Percentiles rank a stretch among this genome's conserved stretches.
phyloP scores from a whole-genome alignment of 1,140 invertebrate genomes.

The Hycleus cichorii region DNA sequence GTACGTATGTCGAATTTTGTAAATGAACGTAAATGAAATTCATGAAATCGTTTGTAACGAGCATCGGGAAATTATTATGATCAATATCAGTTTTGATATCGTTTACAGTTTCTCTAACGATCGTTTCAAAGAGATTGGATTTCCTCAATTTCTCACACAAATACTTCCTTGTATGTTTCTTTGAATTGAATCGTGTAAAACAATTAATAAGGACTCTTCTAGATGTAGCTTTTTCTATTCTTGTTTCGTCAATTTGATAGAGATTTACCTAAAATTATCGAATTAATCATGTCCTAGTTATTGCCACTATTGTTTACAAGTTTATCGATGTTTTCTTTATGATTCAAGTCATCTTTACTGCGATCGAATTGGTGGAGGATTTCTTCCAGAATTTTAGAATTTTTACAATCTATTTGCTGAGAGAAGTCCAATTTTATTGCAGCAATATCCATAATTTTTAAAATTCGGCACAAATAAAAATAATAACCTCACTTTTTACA shows the following conservation, averaged over 20 bases:
- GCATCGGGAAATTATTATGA: background rate
- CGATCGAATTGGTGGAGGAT: background rate
- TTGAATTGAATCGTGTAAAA: background rate
- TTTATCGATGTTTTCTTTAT: slow-evolving; percentile 1
- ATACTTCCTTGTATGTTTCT: slow-evolving; percentile 3
- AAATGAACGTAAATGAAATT: background rate
- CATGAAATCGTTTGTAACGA: background rate
- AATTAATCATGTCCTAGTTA: background rate
- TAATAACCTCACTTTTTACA: too few relatives aligned
- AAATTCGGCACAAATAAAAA: too few relatives aligned
- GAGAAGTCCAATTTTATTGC: too few relatives aligned
- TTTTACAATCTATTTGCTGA: too few relatives aligned
- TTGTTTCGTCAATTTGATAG: background rate
- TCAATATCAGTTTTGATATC: background rate
- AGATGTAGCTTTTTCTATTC: background rate
- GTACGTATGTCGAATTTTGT: background rate
- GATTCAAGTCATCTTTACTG: background rate
- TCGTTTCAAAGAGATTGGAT: background rate
- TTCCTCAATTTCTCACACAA: slow-evolving; percentile 1
- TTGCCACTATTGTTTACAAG: background rate
- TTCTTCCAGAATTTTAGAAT: too few relatives aligned
- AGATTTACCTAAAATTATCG: background rate
- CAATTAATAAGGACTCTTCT: background rate
- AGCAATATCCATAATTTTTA: too few relatives aligned
- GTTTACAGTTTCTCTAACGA: background rate